Base-by-base conservation (phyloP, 2,113 vertebrate species). In the Bubo blakistoni region DNA sequence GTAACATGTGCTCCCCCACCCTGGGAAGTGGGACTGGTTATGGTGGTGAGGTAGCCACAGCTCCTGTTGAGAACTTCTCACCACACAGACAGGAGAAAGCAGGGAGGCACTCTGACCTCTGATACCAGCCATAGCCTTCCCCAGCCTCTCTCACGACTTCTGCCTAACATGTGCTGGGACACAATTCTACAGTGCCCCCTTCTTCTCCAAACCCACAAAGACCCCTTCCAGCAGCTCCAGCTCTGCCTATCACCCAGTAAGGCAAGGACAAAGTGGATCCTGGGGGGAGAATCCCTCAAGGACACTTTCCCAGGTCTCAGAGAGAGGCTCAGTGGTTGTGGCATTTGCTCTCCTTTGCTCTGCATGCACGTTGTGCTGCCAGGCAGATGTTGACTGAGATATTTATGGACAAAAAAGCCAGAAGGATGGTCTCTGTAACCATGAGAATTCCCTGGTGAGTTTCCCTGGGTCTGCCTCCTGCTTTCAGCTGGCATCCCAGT, bases 1-100 rank as follows among this genome's bases (percentile, higher is more conserved):
- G 11, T 16, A n/a, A 16, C 16, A 22, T 8, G 10, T 52, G 6
- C 3, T 1, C 1, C 21, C 3, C 3, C 2, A 2, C 7, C 10
- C 9, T 2, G 7, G 9, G 13, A 29, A 69, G 38, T 18, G 20
- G 49, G 19, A 25, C 3, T 47, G 11, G 13, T 1, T 4, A 20
- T 17, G 42, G 32, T 19, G 6, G 16, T 22, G n/a, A 57, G 7
- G 16, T 18, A 34, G 55, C 13, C 15, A 25, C 16, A 65, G 16
- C 29, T 13, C 16, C 25, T 20, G 4, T 11, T 57, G n/a, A 65
- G 32, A 81, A 74, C 9, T 5, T 38, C 32, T 74, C 29, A 36
- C 17, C 5, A 1, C 42, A 58, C n/a, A 57, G 27, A 22, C 13
- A 73, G 32, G 24, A 52, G 19, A 10, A 9, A 44, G 20, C 4